Base-by-base conservation (phyloP, 2,797 vertebrate species). In the Echeneis naucrates region DNA sequence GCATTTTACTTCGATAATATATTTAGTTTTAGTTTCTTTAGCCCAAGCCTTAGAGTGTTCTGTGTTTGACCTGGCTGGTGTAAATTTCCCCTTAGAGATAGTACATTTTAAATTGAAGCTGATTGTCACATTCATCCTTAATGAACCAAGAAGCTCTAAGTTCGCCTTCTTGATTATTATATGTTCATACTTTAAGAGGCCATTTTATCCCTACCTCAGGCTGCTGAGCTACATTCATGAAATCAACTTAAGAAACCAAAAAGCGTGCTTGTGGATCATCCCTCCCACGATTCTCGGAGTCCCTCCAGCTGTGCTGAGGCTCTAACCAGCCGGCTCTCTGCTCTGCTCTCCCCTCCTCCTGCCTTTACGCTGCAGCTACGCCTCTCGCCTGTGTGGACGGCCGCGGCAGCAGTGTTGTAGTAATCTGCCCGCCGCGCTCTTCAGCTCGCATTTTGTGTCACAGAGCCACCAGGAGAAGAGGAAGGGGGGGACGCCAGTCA, bases 381-480 rank as follows among this genome's bases (percentile, higher is more conserved):
- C 86, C 78, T 87, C 89, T 60, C 64, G 70, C 77, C 87, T 78
- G 71, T 45, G 27, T 70, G 70, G 61, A 53, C 77, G 68, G 71
- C 54, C 68, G 63, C 23, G 48, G 84, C 64, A 65, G 74, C 56
- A 40, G 83, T 65, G 74, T 78, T 27, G 89, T 88, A 88, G 82
- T 89, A 85, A 85, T 81, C 81, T 11, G 78, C 79, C 80, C 27
- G 69, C 79, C 75, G 80, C 67, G 54, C 77, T 3, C 56, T 53
- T 48, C 17, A 11, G 54, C 72, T 85, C 63, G 77, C 85, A 76
- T 83, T 87, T 67, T 72, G 87, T 91, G 90, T 91, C 86, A 92
- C 84, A 33, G 90, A 87, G 90, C 85, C 88, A 87, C 80, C 62
- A 63, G 75, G 78, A 84, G 81, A 80, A n/a, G n/a, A n/a, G n/a